Percentiles rank a stretch among this genome's conserved stretches.
These are phyloP conservation scores for Pseudachorutes palmiensis DNA, from an alignment of 1,140 invertebrate genomes.

Conservation along the genomic window DNA sequence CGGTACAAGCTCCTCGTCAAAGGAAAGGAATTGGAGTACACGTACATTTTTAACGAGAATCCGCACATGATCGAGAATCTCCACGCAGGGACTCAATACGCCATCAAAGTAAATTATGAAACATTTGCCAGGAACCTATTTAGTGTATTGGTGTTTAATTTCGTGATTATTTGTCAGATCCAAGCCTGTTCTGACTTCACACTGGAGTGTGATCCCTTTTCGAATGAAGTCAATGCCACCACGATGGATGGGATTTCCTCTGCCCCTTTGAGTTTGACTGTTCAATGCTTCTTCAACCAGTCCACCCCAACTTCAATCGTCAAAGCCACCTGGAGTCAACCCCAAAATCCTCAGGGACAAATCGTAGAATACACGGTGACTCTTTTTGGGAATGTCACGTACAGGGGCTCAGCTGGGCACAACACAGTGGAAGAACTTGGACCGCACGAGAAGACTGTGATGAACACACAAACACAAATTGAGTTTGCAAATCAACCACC, in stretches of 20 bases:
- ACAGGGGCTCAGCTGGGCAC: constrained; percentile 51
- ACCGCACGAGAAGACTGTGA: constrained; percentile 52
- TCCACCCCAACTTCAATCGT: constrained; percentile 56
- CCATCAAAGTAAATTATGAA: constrained; percentile 53
- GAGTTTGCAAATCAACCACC: constrained; percentile 57
- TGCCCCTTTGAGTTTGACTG: constrained; percentile 53
- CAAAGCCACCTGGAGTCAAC: constrained; percentile 60
- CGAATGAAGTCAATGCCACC: constrained; percentile 61
- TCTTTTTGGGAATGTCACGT: constrained; percentile 53
- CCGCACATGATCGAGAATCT: constrained; percentile 27
- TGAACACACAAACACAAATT: constrained; percentile 38
- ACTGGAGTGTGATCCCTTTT: constrained; percentile 63
- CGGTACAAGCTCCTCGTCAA: constrained; percentile 31
- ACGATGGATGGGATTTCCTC: constrained; percentile 65
- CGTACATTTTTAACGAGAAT: constrained; percentile 3
- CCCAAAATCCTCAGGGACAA: constrained; percentile 61
- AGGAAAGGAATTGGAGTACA: not conserved
- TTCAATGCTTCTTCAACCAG: constrained; percentile 58
- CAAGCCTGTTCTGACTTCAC: constrained; percentile 68
- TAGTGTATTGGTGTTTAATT: too few species aligned
- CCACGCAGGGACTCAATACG: constrained; percentile 61
- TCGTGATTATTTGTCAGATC: constrained; percentile 46
- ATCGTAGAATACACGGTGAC: constrained; percentile 59
- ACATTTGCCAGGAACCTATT: too few species aligned
- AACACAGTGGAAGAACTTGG: constrained; percentile 50